A percentile compares a stretch with the other conserved stretches of the same genome.
These are phyloP conservation scores for Aleiodes alternator DNA, from an alignment of 2,888 invertebrate genomes.

Conservation along the genomic window DNA sequence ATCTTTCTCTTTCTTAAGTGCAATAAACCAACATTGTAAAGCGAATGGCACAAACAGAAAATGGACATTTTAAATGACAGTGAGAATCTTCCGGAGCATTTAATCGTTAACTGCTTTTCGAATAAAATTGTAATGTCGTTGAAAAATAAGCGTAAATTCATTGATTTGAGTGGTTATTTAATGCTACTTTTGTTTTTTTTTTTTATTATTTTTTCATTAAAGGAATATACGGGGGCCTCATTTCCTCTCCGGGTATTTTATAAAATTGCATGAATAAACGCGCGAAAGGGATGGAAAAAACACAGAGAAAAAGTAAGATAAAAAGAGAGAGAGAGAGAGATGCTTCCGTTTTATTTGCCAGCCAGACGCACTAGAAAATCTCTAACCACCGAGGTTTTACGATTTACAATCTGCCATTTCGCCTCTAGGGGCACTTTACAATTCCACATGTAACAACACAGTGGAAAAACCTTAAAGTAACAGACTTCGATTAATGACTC, in stretches of 20 bases:
- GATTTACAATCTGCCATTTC: conserved; percentile 68
- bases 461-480: conserved; percentile 46
- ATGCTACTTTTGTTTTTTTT: neutral
- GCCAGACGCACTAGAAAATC: conserved; percentile 33
- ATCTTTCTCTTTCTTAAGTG: conserved; percentile 4
- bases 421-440: conserved; percentile 61
- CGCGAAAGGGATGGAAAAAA: neutral
- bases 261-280: conserved; percentile 28
- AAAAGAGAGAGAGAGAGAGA: conserved; percentile 10
- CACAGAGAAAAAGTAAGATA: too few species aligned
- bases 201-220: neutral
- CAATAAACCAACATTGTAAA: conserved; percentile 35
- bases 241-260: conserved; percentile 30
- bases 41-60: conserved; percentile 18
- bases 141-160: conserved; percentile 45
- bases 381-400: conserved; percentile 61
- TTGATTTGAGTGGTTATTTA: conserved; percentile 52
- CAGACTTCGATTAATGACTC: conserved; percentile 62
- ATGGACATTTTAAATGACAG: conserved; percentile 30
- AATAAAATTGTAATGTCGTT: neutral
- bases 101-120: conserved; percentile 20
- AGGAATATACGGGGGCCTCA: conserved; percentile 13
- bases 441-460: conserved; percentile 59
- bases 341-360: conserved; percentile 33
- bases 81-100: conserved; percentile 18